Conservation (phyloP, 2,797 vertebrate species). For the Phylloscopus collybita region DNA sequence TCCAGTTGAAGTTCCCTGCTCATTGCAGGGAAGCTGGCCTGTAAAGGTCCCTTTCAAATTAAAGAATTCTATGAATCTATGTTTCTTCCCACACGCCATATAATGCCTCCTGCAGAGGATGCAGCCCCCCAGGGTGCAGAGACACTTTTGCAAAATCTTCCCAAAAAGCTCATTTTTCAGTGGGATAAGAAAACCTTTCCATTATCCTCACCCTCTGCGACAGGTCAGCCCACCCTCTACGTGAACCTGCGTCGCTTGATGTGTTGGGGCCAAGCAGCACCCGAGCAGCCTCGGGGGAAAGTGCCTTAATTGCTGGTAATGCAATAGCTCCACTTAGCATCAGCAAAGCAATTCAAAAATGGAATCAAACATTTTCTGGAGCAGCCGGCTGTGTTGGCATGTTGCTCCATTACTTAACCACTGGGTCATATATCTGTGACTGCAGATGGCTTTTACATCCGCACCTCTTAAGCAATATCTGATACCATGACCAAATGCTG, state of each 20-base stretch:
- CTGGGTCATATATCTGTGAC: constrained; percentile 71
- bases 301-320: constrained; percentile 59
- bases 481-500: constrained; percentile 56
- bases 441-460: constrained; percentile 75
- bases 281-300: background rate
- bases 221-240: background rate
- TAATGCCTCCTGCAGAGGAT: background rate
- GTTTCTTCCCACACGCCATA: background rate
- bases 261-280: background rate
- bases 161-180: background rate
- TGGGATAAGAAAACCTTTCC: background rate
- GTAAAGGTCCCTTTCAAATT: background rate
- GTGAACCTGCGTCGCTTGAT: fast-evolving
- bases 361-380: constrained; percentile 70
- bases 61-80: background rate
- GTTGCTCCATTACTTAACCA: constrained; percentile 70
- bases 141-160: background rate
- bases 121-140: background rate
- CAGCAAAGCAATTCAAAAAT: constrained; percentile 68
- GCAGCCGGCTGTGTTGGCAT: constrained; percentile 57
- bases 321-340: constrained; percentile 66
- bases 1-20: background rate
- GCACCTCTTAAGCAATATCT: constrained; percentile 74
- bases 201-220: background rate
- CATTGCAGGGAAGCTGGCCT: background rate